phyloP scores from a whole-genome alignment of 92 coral and sea anemone genomes.

The Anthopleura xanthogrammica region DNA sequence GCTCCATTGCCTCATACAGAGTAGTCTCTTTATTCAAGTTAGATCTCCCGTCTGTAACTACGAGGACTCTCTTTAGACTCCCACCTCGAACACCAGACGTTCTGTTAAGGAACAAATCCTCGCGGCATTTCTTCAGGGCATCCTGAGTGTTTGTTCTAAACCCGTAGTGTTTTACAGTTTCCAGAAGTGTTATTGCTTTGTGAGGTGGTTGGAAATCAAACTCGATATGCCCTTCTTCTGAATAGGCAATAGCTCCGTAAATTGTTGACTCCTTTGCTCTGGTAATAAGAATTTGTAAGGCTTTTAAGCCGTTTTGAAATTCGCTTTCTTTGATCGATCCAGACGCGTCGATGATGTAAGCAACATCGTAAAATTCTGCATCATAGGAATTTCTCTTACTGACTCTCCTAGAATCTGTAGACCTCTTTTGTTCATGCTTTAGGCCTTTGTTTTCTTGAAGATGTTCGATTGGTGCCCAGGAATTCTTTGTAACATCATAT shows the following conservation, averaged over 20 bases:
- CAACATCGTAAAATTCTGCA: constrained; percentile 50
- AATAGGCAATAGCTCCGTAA: constrained; percentile 53
- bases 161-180: constrained; percentile 12
- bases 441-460: not conserved
- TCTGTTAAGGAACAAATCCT: constrained; percentile 30
- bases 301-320: constrained; percentile 52
- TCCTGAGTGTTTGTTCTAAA: constrained; percentile 71
- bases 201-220: constrained; percentile 36
- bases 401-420: not conserved
- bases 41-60: constrained; percentile 81
- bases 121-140: constrained; percentile 57
- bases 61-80: constrained; percentile 54
- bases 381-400: not conserved
- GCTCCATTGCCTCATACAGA: constrained; percentile 52
- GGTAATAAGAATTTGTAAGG: constrained; percentile 43
- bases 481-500: not conserved
- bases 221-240: constrained; percentile 39
- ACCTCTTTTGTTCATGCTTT: not conserved
- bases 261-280: constrained; percentile 48
- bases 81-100: constrained; percentile 44
- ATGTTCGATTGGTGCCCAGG: not conserved
- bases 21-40: constrained; percentile 57
- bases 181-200: constrained; percentile 36
- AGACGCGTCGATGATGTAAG: constrained; percentile 60
- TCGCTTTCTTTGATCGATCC: constrained; percentile 55